Percentiles rank a stretch among this genome's conserved stretches.
Conservation (phyloP, 2,797 vertebrate genomes). For the Allochrocebus solatus region DNA sequence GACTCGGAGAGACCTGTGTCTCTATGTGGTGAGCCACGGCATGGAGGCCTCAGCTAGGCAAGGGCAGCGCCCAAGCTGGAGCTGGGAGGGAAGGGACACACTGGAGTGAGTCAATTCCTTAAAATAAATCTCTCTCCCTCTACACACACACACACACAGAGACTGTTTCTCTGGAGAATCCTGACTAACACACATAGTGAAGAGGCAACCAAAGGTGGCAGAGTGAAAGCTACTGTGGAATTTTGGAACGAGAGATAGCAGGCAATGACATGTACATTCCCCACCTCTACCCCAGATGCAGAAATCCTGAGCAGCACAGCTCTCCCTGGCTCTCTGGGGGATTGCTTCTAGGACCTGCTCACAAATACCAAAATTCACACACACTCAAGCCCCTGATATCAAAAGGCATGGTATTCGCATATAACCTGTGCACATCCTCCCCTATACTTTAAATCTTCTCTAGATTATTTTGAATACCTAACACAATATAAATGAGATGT, state of each 20-base stretch:
- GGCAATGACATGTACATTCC: not conserved
- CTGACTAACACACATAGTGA: not conserved
- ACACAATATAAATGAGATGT: not conserved
- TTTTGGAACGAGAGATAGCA: not conserved
- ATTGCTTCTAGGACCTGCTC: not conserved
- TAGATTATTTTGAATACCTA: not conserved
- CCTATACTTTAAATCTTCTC: not conserved
- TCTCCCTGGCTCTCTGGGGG: not conserved
- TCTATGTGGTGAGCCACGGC: fast-evolving
- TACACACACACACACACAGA: not conserved
- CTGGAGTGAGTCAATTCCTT: not conserved
- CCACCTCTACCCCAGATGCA: not conserved
- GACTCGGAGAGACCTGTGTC: not conserved
- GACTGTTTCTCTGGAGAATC: not conserved
- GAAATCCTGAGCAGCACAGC: not conserved
- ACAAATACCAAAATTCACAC: not conserved
- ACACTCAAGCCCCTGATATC: not conserved
- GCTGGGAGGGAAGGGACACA: not conserved
- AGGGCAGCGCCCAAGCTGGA: too few species aligned
- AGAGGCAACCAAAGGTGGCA: not conserved
- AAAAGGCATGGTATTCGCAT: not conserved
- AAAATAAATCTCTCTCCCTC: not conserved
- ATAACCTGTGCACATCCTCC: not conserved
- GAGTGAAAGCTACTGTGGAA: not conserved
- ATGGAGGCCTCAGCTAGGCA: not conserved